Evolutionary conservation across 1,140 invertebrate species (phyloP), one percentile per base, ranked within the genome.

Genomic region (Hirudo medicinalis): DNA sequence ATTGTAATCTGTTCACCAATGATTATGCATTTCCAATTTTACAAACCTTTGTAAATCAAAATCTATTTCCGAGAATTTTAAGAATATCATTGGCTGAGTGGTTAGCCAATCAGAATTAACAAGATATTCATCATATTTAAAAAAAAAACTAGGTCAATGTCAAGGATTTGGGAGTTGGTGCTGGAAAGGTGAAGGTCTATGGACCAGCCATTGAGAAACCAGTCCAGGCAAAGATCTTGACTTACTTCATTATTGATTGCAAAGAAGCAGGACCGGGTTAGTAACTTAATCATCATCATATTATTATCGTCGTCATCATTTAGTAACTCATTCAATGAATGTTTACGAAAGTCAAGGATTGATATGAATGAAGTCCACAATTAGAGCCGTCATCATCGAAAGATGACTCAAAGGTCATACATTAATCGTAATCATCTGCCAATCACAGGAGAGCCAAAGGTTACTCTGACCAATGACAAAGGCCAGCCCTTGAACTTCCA

Each of bases 1-100:
- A 76, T 89, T 88, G 49, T 86, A 88, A 76, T 88, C 89, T 71
- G 5, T 57, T 20, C 55, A n/a, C n/a, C n/a, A 22, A 60, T 15
- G 15, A 15, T 60, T 6, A 6, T 60, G 27, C 4, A 60, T 22
- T 5, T 22, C 15, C n/a, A 27, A 60, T 60, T 27, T 60, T 60
- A 6, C n/a, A 15, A 60, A 27, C 8, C 55, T 60, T 60, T 15
- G 15, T 15, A 27, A n/a, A 60, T 60, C 27, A 6, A 60, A 6
- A 60, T 27, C 8, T 60, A 15, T 60, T 60, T 40, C 40, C 40
- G 11, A 40, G n/a, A n/a, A n/a, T n/a, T n/a, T n/a, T n/a, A 40
- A 40, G 4, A 40, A 11, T 40, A 11, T 40, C 40, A 11, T 40
- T 6, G 40, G 40, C 11, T 40, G 40, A 40, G 40, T 6, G 40